phyloP scores from a whole-genome alignment of 2,797 vertebrate genomes.

The Cirrhinus molitorella region DNA sequence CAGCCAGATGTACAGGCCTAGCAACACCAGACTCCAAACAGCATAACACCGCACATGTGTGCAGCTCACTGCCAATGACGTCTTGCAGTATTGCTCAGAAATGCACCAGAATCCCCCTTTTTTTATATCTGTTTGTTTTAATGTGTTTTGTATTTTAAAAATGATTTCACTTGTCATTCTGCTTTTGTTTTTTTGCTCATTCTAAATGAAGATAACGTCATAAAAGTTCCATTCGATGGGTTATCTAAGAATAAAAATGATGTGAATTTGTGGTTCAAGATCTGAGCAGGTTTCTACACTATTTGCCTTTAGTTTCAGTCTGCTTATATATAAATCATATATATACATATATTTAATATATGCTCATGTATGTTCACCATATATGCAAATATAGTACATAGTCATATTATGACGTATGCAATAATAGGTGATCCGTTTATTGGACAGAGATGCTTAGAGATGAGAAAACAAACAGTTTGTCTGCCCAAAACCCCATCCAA shows the following conservation, averaged over 20 bases:
- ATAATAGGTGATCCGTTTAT: neutral
- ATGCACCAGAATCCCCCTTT: neutral
- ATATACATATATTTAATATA: neutral
- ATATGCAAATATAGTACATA: neutral
- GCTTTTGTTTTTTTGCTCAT: neutral
- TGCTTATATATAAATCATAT: neutral
- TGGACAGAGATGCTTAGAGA: slow-evolving; percentile 2
- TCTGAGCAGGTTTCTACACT: neutral
- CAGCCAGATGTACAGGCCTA: slow-evolving; percentile 23
- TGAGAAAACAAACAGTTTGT: neutral
- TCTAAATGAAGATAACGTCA: neutral
- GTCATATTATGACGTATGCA: neutral
- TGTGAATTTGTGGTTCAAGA: neutral
- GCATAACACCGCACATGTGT: slow-evolving; percentile 8
- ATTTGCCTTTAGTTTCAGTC: neutral
- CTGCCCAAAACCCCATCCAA: neutral
- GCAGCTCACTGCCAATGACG: neutral
- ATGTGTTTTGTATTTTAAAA: neutral
- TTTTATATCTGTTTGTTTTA: neutral
- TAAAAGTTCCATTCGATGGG: neutral
- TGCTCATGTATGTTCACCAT: neutral
- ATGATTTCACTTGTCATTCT: neutral
- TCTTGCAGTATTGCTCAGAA: neutral
- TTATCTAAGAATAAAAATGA: neutral
- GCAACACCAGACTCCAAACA: slow-evolving; percentile 18